Percentiles rank a stretch among this genome's conserved stretches.
phyloP scores from a whole-genome alignment of 1,140 invertebrate species.

The Drosophila novamexicana region DNA sequence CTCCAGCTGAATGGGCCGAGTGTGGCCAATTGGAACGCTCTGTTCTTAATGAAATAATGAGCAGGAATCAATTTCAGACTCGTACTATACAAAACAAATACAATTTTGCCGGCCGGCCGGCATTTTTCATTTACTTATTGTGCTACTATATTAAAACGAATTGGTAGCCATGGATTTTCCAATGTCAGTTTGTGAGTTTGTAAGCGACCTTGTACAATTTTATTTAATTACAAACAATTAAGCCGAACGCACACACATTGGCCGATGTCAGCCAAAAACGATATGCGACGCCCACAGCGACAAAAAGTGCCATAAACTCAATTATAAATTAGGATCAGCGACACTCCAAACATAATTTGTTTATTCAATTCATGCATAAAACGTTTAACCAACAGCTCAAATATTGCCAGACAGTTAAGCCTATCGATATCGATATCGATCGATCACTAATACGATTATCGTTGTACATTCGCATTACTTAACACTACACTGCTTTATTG shows the following conservation, averaged over 20 bases:
- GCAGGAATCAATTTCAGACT: constrained; percentile 76
- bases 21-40: constrained; percentile 44
- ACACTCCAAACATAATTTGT: constrained; percentile 8
- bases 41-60: constrained; percentile 79
- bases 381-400: neutral
- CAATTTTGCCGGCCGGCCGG: constrained; percentile 70
- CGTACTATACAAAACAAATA: constrained; percentile 53
- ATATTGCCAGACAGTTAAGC: neutral
- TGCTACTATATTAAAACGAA: constrained; percentile 74
- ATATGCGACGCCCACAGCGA: constrained; percentile 45
- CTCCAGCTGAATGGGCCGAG: constrained; percentile 19
- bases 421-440: constrained; percentile 5
- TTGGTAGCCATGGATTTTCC: constrained; percentile 65
- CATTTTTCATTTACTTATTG: constrained; percentile 55
- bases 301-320: constrained; percentile 29
- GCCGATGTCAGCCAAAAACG: constrained; percentile 46
- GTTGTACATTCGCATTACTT: no score
- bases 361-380: constrained; percentile 10
- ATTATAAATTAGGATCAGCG: constrained; percentile 42
- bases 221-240: constrained; percentile 84
- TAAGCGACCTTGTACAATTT: constrained; percentile 81
- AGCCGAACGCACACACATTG: constrained; percentile 30
- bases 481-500: neutral
- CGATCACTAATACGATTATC: no score
- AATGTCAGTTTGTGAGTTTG: constrained; percentile 32